These are phyloP conservation scores for Tretioscincus oriximinensis DNA, from an alignment of 2,113 vertebrate species.

Conservation along the genomic window DNA sequence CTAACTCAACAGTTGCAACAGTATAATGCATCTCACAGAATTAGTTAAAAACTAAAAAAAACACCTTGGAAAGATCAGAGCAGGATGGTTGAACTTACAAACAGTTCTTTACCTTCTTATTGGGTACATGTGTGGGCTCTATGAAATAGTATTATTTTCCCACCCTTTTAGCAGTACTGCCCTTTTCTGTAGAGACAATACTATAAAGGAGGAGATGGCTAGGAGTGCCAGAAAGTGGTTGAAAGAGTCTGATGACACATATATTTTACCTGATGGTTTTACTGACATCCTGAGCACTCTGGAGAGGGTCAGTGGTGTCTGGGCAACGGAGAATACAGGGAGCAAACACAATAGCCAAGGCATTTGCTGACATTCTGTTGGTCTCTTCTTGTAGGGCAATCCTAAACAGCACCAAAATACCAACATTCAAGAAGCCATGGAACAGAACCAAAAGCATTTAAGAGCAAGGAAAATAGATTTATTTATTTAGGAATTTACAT, in stretches of 20 bases:
- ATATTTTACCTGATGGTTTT: constrained; percentile 94
- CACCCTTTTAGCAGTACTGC: background rate
- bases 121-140: too few relatives aligned
- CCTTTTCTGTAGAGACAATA: background rate
- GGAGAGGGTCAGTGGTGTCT: constrained; percentile 90
- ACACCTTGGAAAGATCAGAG: too few relatives aligned
- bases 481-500: too few relatives aligned
- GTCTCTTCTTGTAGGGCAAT: constrained; percentile 94
- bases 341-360: constrained; percentile 96
- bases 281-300: constrained; percentile 95
- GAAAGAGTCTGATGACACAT: background rate
- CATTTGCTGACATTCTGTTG: constrained; percentile 97
- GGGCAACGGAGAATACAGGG: constrained; percentile 97
- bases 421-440: background rate
- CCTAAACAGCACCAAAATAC: constrained; percentile 68
- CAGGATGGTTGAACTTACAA: too few relatives aligned
- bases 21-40: too few relatives aligned
- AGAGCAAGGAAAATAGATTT: too few relatives aligned
- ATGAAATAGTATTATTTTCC: background rate
- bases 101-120: too few relatives aligned
- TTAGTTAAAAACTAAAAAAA: too few relatives aligned
- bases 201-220: background rate
- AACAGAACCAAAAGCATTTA: background rate
- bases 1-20: too few relatives aligned
- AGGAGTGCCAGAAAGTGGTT: background rate